Evolutionary conservation across 2,797 vertebrate genomes (phyloP), one percentile per base, ranked within the genome.

Genomic region (Sparus aurata): DNA sequence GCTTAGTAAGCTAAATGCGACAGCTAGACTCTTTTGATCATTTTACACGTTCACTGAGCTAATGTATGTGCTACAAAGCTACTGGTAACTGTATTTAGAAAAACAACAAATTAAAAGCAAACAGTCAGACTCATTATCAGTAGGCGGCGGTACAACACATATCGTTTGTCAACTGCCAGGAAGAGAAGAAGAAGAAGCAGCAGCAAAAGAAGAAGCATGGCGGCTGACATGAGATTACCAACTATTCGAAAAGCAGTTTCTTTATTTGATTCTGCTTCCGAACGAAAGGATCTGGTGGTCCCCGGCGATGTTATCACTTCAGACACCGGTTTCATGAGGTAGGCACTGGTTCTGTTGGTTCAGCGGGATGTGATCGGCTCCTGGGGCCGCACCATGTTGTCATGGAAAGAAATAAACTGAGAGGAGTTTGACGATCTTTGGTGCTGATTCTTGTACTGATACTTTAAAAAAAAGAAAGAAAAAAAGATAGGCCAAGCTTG

Each of bases 311-410:
- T 97, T 2, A 99, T 99, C 87, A 99, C 98, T 23, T 96, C 97
- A n/a, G 98, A 99, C 89, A 96, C 97, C 0, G 98, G 97, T 12
- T 99, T 98, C 80, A 99, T 99, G 98, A 97, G 98, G 98, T 99
- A 66, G 8, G 85, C 52, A 1, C 34, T 4, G 54, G 0, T 38
- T 38, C 45, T 46, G 45, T 7, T 15, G 22, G 30, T 4, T n/a
- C 3, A 5, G 1, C 4, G 54, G 13, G 43, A n/a, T 58, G 17
- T 57, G 20, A 16, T 22, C 22, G 30, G 12, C 18, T 43, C 30
- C 20, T 54, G 53, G 23, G 15, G 3, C 4, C 4, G 17, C 45
- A 59, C 13, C 38, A 46, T 70, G 61, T 54, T 60, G 46, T 53
- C n/a, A 61, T 18, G 0, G 12, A 25, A 4, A 50, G 55, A 62